Conservation (phyloP, 2,888 invertebrate genomes). For the Cantharis nigra region DNA sequence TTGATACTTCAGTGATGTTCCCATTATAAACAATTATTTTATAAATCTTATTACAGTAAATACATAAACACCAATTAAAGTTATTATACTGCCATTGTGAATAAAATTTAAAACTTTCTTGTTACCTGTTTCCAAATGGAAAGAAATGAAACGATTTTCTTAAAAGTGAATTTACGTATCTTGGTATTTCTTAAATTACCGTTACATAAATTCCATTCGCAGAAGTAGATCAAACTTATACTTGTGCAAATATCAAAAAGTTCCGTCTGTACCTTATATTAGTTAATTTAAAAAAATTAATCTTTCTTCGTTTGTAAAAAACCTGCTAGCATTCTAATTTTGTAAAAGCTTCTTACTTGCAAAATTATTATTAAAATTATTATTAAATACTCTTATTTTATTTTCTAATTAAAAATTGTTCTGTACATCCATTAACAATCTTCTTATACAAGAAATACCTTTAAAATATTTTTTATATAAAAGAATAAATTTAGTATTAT, state of each 20-base stretch:
- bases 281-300: not conserved
- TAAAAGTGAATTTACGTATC: not conserved
- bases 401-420: no score
- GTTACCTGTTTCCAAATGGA: no score
- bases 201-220: not conserved
- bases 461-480: not conserved
- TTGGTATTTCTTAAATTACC: not conserved
- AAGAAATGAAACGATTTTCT: not conserved
- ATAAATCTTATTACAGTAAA: not conserved
- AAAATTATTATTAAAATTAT: not conserved
- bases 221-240: not conserved
- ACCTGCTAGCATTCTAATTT: not conserved
- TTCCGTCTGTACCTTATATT: not conserved
- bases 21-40: not conserved
- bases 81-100: not conserved
- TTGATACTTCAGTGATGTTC: slow-evolving; percentile 6
- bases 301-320: not conserved
- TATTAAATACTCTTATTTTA: not conserved
- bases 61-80: not conserved
- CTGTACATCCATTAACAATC: no score
- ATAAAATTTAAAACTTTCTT: not conserved
- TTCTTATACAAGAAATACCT: not conserved
- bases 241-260: not conserved
- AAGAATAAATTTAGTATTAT: no score
- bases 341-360: not conserved